These are phyloP conservation scores for Typhlichthys eigenmanni DNA, from an alignment of 2,797 vertebrate species.

Conservation along the genomic window DNA sequence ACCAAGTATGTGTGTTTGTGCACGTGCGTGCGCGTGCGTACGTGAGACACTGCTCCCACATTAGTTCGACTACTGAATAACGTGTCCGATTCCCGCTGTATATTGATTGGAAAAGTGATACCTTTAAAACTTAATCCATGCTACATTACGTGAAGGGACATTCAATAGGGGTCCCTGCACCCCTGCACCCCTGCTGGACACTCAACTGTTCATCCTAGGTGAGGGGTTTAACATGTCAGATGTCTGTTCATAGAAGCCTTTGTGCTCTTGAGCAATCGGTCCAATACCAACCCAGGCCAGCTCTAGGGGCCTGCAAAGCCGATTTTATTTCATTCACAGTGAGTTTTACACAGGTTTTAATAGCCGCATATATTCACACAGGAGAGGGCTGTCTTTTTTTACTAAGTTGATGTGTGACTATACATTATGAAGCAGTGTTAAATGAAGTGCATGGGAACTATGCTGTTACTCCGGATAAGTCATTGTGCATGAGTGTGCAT, in stretches of 20 bases:
- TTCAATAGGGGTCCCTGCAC: slow-evolving; percentile 53
- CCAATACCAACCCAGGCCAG: background rate
- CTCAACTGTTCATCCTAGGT: slow-evolving; percentile 46
- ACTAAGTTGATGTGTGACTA: slow-evolving; percentile 53
- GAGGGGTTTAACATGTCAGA: slow-evolving; percentile 50
- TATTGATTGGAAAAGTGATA: slow-evolving; percentile 74
- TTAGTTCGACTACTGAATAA: slow-evolving; percentile 71
- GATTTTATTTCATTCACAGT: slow-evolving; percentile 59
- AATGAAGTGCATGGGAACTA: slow-evolving; percentile 55
- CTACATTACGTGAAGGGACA: slow-evolving; percentile 57
- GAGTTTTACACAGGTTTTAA: slow-evolving; percentile 55
- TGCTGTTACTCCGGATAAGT: slow-evolving; percentile 47
- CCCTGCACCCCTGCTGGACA: slow-evolving; percentile 39
- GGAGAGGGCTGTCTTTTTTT: slow-evolving; percentile 16
- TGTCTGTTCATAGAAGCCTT: slow-evolving; percentile 33
- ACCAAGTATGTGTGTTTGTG: slow-evolving; percentile 49
- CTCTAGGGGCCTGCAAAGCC: slow-evolving; percentile 42
- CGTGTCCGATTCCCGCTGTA: slow-evolving; percentile 58
- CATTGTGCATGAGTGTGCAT: background rate
- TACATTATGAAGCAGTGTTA: slow-evolving; percentile 46
- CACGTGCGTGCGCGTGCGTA: slow-evolving; percentile 12
- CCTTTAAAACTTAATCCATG: slow-evolving; percentile 75
- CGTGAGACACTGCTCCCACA: slow-evolving; percentile 56
- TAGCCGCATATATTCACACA: slow-evolving; percentile 37
- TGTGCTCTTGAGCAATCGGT: slow-evolving; percentile 47